These are phyloP conservation scores for Lepidocyrtinus sp. DNA, from an alignment of 2,888 invertebrate genomes.

Conservation along the genomic window DNA sequence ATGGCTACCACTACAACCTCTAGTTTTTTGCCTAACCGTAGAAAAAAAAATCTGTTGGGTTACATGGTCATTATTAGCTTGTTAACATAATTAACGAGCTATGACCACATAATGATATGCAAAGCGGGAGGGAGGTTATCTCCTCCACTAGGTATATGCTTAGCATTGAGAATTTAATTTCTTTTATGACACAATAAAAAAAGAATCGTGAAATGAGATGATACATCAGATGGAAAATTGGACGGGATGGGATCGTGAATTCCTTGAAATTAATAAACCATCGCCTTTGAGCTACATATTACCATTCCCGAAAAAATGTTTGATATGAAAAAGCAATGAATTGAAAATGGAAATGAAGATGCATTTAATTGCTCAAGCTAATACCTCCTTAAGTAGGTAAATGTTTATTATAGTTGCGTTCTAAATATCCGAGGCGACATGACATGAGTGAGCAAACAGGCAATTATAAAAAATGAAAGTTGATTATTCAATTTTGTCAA, in stretches of 20 bases:
- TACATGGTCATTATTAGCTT: constrained; percentile 26
- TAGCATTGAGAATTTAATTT: too few relatives aligned
- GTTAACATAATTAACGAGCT: constrained; percentile 52
- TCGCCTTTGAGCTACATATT: constrained; percentile 1
- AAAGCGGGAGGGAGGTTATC: constrained; percentile 6
- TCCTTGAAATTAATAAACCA: constrained; percentile 16
- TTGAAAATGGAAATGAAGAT: not conserved
- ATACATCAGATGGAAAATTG: too few relatives aligned
- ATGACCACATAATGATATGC: constrained; percentile 32
- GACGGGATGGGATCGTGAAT: constrained; percentile 4
- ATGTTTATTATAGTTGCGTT: not conserved
- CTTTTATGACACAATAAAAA: too few relatives aligned
- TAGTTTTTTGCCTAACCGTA: too few relatives aligned
- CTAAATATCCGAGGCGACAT: not conserved
- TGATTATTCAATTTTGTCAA: constrained; percentile 12
- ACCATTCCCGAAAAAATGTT: not conserved
- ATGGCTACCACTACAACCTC: not conserved
- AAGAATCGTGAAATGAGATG: not conserved
- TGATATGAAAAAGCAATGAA: not conserved
- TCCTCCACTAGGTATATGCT: not conserved
- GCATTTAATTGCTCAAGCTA: not conserved
- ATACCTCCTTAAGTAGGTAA: not conserved
- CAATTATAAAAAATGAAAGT: constrained; percentile 37
- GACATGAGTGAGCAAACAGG: constrained; percentile 12
- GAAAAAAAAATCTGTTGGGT: too few relatives aligned